Evolutionary conservation across 2,797 vertebrate species (phyloP).

Genomic region (Sciaenops ocellatus): DNA sequence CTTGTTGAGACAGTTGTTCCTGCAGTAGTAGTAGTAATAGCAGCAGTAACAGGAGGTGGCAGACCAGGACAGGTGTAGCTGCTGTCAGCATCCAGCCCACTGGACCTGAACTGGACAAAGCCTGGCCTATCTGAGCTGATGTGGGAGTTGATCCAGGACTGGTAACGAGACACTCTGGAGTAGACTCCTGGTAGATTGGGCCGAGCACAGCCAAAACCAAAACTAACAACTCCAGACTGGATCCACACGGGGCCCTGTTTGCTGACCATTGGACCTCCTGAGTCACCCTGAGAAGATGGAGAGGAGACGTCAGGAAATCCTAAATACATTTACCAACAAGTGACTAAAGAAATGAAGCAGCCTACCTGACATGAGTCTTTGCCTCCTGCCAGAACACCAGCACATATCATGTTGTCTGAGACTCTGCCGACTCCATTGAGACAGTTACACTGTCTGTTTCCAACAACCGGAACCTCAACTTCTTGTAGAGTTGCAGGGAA

Average conservation of each 20-base stretch:
- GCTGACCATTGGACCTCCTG: slow-evolving; percentile 76
- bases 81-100: slow-evolving; percentile 60
- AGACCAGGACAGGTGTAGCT: slow-evolving; percentile 50
- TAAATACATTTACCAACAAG: not conserved
- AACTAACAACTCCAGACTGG: slow-evolving; percentile 75
- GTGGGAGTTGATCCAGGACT: slow-evolving; percentile 71
- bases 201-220: slow-evolving; percentile 66
- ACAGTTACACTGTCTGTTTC: slow-evolving; percentile 68
- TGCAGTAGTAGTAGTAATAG: too few species aligned
- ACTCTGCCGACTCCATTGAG: slow-evolving; percentile 37
- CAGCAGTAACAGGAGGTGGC: not conserved
- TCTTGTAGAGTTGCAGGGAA: slow-evolving; percentile 75
- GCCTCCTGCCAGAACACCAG: slow-evolving; percentile 69
- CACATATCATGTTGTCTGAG: slow-evolving; percentile 80
- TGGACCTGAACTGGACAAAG: slow-evolving; percentile 65
- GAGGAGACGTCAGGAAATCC: not conserved
- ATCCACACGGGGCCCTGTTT: slow-evolving; percentile 65
- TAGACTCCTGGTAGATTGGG: slow-evolving; percentile 69
- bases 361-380: slow-evolving; percentile 76
- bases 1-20: too few species aligned
- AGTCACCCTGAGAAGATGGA: slow-evolving; percentile 25
- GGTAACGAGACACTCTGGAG: slow-evolving; percentile 71
- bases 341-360: not conserved
- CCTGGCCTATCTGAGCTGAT: slow-evolving; percentile 65
- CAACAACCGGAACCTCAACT: slow-evolving; percentile 72